Percentiles rank a stretch among this genome's conserved stretches.
Conservation (phyloP, 2,888 invertebrate genomes). For the Lasioglossum vierecki region DNA sequence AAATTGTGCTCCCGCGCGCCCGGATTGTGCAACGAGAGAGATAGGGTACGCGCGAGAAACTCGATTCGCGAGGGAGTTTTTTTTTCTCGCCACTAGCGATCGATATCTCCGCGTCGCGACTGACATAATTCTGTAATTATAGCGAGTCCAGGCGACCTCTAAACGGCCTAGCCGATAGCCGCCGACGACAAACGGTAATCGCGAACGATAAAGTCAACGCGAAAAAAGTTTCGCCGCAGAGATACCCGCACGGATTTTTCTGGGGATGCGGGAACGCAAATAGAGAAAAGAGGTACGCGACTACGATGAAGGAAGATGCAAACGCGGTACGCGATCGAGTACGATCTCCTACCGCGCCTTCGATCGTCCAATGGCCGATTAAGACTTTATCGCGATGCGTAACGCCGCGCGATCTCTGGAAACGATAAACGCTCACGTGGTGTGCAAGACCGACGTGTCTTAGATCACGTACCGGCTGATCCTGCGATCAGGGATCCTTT, state of each 20-base stretch:
- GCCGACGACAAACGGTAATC: slow-evolving; percentile 67
- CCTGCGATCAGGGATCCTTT: slow-evolving; percentile 50
- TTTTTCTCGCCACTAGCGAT: slow-evolving; percentile 1
- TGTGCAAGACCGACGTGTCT: slow-evolving; percentile 64
- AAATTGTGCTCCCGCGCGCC: neutral
- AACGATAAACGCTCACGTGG: slow-evolving; percentile 71
- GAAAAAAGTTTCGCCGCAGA: slow-evolving; percentile 54
- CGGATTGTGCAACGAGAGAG: slow-evolving; percentile 15
- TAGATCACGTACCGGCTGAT: slow-evolving; percentile 69
- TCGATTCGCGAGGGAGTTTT: slow-evolving; percentile 13
- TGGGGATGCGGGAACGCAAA: neutral
- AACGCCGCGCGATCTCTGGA: slow-evolving; percentile 61
- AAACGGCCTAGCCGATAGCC: slow-evolving; percentile 79
- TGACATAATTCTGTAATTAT: slow-evolving; percentile 76
- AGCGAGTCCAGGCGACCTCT: slow-evolving; percentile 76
- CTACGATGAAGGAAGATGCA: slow-evolving; percentile 50
- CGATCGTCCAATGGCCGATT: slow-evolving; percentile 69
- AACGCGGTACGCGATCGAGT: slow-evolving; percentile 43
- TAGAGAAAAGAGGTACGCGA: neutral
- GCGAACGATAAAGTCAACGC: slow-evolving; percentile 67
- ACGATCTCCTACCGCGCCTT: slow-evolving; percentile 60
- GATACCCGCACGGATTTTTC: slow-evolving; percentile 41
- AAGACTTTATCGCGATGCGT: slow-evolving; percentile 66
- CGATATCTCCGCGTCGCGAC: slow-evolving; percentile 35
- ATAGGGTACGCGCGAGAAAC: slow-evolving; percentile 12